phyloP scores from a whole-genome alignment of 2,113 vertebrate species.

The Pelvicachromis taeniatus region DNA sequence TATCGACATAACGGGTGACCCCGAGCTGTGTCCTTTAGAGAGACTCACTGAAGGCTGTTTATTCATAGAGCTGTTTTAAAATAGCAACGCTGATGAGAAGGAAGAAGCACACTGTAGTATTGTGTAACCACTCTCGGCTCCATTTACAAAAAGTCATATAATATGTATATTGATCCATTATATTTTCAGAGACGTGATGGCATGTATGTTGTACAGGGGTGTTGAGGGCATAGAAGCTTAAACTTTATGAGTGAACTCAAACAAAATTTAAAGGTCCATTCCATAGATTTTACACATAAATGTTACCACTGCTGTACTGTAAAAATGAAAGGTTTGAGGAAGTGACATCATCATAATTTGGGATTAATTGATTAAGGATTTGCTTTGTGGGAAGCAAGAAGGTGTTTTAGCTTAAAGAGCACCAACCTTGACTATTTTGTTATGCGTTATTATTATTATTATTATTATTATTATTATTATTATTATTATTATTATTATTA shows the following conservation, averaged over 20 bases:
- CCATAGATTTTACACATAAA: not conserved
- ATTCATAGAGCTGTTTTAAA: conserved; percentile 34
- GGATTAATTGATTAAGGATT: not conserved
- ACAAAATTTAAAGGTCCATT: not conserved
- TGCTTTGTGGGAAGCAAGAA: not conserved
- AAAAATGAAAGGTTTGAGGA: not conserved
- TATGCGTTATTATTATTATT: not conserved
- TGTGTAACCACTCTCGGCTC: not conserved
- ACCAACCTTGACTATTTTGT: not conserved
- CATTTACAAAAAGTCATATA: not conserved
- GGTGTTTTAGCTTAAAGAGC: not conserved
- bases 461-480: not conserved
- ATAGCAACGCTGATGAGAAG: conserved; percentile 25
- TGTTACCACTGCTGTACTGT: not conserved
- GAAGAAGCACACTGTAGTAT: not conserved
- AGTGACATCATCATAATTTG: not conserved
- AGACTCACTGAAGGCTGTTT: conserved; percentile 5
- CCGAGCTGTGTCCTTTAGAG: not conserved
- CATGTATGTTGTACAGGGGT: not conserved
- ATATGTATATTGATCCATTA: not conserved
- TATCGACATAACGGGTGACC: not conserved
- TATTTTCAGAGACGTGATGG: not conserved
- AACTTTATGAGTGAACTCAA: not conserved
- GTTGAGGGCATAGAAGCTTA: not conserved
- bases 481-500: not conserved